These are phyloP conservation scores for Macrocentrus cingulum DNA, from an alignment of 1,140 invertebrate species.

Conservation along the genomic window DNA sequence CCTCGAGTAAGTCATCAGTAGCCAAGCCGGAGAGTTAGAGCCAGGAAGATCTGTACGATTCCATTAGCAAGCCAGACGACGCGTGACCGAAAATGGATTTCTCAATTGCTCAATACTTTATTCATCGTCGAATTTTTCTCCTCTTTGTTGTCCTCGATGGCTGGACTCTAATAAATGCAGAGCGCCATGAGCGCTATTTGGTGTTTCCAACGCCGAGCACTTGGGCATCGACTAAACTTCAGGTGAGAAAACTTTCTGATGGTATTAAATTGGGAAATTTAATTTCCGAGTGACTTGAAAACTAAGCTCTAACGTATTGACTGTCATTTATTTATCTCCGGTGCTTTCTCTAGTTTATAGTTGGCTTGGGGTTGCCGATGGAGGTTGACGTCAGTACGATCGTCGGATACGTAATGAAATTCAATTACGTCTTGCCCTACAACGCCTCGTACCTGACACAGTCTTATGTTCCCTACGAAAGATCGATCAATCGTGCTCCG, in stretches of 20 bases:
- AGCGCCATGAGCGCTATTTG: constrained; percentile 40
- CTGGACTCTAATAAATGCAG: background rate
- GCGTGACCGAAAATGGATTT: constrained; percentile 1
- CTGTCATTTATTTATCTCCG: background rate
- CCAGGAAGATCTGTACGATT: background rate
- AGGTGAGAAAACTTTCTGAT: constrained; percentile 39
- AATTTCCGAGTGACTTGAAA: constrained; percentile 1
- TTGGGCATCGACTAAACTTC: constrained; percentile 42
- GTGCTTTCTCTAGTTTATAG: constrained; percentile 9
- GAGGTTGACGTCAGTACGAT: constrained; percentile 57
- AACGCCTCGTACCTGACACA: constrained; percentile 55
- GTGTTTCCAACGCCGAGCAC: constrained; percentile 40
- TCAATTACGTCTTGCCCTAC: constrained; percentile 55
- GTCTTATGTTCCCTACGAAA: constrained; percentile 49
- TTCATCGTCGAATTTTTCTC: background rate
- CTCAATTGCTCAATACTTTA: background rate
- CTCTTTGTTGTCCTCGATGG: constrained; percentile 1
- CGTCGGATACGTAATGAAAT: constrained; percentile 58
- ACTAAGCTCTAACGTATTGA: no score
- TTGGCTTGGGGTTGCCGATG: constrained; percentile 57
- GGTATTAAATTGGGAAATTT: constrained; percentile 1
- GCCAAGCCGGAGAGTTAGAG: background rate
- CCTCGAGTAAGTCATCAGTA: constrained; percentile 16
- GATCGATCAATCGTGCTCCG: constrained; percentile 40
- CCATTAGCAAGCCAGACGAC: background rate